Evolutionary conservation across 92 coral and sea anemone species (phyloP).

Genomic region (Parazoanthus darwini): DNA sequence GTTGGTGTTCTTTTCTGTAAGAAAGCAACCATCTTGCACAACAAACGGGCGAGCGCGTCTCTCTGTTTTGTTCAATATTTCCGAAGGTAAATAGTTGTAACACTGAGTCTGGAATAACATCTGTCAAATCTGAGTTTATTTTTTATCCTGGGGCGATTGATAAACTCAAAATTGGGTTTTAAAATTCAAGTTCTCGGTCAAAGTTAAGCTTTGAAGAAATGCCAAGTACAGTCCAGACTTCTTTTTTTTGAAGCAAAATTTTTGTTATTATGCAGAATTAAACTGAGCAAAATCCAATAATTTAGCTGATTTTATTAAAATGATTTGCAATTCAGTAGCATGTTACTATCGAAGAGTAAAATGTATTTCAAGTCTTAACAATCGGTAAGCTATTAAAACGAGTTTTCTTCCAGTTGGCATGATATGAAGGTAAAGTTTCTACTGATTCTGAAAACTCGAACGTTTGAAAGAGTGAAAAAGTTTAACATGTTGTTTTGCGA

Average conservation of each 20-base stretch:
- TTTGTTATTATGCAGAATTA: background rate
- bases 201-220: too few relatives aligned
- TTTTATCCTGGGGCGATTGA: background rate
- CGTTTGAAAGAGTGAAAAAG: background rate
- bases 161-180: background rate
- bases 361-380: background rate
- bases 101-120: background rate
- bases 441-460: background rate
- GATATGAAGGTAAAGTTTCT: background rate
- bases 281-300: background rate
- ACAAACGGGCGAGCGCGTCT: background rate
- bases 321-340: background rate
- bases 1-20: too few relatives aligned
- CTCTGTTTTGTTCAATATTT: background rate
- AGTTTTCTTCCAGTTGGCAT: background rate
- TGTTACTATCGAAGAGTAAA: background rate
- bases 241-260: too few relatives aligned
- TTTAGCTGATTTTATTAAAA: background rate
- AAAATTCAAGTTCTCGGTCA: too few relatives aligned
- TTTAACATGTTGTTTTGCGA: too few relatives aligned
- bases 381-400: background rate
- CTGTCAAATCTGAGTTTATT: background rate
- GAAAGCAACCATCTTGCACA: background rate
- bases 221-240: background rate
- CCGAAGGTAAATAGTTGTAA: background rate